Evolutionary conservation across 2,797 vertebrate species (phyloP), one percentile per base, ranked within the genome.

Genomic region (Fundulus diaphanus): DNA sequence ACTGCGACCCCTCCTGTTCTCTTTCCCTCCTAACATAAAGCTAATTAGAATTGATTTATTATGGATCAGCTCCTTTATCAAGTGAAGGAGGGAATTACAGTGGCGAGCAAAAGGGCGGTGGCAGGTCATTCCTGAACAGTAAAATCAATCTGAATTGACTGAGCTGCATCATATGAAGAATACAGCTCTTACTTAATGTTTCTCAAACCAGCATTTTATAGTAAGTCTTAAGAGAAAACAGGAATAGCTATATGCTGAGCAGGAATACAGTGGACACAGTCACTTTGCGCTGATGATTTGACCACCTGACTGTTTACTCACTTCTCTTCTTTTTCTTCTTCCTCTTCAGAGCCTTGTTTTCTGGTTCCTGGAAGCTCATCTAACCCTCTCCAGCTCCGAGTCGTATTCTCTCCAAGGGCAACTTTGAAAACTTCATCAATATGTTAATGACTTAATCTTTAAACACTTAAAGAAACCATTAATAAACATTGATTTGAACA

Each of bases 31-130:
- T 69, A 82, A 81, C 89, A 87, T 85, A 86, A 95, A 97, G 94
- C 96, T 97, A 99, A 99, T 98, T 97, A 96, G 92, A 97, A 97
- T 97, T 96, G 97, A 98, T 97, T 97, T 95, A 96, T 96, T 96
- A 97, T 96, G 95, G 96, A 97, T 96, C 96, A 94, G 94, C 92
- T 94, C 95, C 93, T 96, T 98, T 98, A 98, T 98, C 97, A 96
- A 95, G 95, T 96, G 92, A 94, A 94, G 89, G 94, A 94, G 91
- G 92, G 95, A 96, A 96, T 97, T 94, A 95, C 94, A 94, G 94
- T 91, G 94, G 94, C 83, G 91, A 96, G 95, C 93, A 93, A 93
- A 94, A 92, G 94, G 95, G 96, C 95, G 93, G 94, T 92, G 88
- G 95, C 82, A 67, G 95, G 96, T 96, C 94, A 94, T 96, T 94